phyloP scores from a whole-genome alignment of 2,888 invertebrate species.

The Maniola hyperantus region DNA sequence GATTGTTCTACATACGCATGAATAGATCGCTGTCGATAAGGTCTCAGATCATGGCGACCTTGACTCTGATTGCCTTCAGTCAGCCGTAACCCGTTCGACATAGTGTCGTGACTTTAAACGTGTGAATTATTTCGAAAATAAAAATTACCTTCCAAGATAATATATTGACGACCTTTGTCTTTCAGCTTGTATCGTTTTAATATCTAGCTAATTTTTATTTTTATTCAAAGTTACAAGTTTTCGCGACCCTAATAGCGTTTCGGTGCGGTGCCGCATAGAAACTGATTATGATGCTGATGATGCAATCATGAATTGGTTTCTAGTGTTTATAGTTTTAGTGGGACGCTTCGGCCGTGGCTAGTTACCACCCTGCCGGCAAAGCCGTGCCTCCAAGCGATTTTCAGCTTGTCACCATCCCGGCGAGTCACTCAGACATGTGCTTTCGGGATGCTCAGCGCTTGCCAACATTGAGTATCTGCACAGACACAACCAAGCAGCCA shows the following conservation, averaged over 20 bases:
- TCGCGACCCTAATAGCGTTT: background rate
- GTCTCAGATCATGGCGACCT: constrained; percentile 57
- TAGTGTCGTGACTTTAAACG: constrained; percentile 55
- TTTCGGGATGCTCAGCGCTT: no score
- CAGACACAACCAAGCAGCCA: no score
- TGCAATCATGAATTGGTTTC: no score
- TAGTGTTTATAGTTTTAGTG: no score
- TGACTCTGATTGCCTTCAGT: constrained; percentile 64
- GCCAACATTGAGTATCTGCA: no score
- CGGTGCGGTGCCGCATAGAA: no score
- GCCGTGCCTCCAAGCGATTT: no score
- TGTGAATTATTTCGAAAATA: constrained; percentile 29
- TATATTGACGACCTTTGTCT: constrained; percentile 11
- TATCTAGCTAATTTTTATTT: background rate
- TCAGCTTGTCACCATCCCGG: no score
- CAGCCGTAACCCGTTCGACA: constrained; percentile 50
- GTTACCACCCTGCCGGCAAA: no score
- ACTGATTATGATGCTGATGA: no score
- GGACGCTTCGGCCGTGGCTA: no score
- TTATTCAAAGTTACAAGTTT: background rate
- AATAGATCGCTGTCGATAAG: constrained; percentile 60
- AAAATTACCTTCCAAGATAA: constrained; percentile 16
- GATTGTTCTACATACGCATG: constrained; percentile 40
- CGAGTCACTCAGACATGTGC: no score
- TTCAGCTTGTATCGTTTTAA: constrained; percentile 8